Evolutionary conservation across 2,888 invertebrate species (phyloP), one percentile per base, ranked within the genome.

Genomic region (Halictus quadricinctus): DNA sequence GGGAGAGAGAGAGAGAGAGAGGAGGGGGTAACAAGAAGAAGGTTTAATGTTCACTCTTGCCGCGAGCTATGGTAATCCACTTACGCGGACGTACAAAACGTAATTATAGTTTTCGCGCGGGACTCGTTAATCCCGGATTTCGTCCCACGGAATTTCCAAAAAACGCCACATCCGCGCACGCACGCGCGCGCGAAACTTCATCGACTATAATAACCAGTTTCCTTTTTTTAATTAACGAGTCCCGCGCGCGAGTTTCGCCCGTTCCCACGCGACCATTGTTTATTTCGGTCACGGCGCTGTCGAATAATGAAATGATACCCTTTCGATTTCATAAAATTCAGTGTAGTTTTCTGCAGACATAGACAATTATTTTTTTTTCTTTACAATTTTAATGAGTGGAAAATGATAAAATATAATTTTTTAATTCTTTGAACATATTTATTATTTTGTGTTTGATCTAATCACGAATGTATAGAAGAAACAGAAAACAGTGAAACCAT

Each of bases 1-100:
- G 60, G 29, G 48, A 21, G 8, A 36, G 2, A 8, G 15, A 21
- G 8, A 36, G 2, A 8, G 15, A 64, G 7, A 66, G 18, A 15
- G 18, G 69, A 13, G 70, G 50, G 66, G 75, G 64, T 74, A 76
- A 80, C 73, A 80, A 87, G 83, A 46, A 83, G 80, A 85, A 78
- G 75, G 79, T 79, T 85, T 85, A 85, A 83, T 58, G 75, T 72
- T 72, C 78, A 48, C 73, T 72, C 75, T 77, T 48, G 50, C 74
- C 79, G 43, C 72, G 48, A 46, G 79, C 70, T 83, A 86, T 74
- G 78, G 58, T 83, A 86, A 87, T 86, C 87, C 72, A 81, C 81
- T 86, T 79, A 80, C 48, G 75, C 36, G 54, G 72, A 60, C 54
- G 77, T 36, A 41, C 66, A 25, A 76, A 81, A 80, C 76, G 66